A percentile compares a stretch with the other conserved stretches of the same genome.
Evolutionary conservation across 2,113 vertebrate genomes (phyloP).

Genomic region (Chaetodon auriga): DNA sequence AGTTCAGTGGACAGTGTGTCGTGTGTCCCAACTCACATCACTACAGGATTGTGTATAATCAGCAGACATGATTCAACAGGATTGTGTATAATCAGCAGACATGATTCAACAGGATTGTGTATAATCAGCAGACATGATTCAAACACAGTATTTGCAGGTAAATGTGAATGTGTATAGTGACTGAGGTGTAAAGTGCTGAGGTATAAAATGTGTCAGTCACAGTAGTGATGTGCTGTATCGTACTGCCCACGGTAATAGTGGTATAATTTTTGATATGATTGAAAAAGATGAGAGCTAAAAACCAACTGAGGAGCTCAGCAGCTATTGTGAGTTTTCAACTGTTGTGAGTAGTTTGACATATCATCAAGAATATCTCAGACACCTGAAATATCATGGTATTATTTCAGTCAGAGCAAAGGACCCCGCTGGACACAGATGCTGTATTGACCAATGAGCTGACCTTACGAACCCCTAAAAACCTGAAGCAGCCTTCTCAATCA

Average conservation of each 20-base stretch:
- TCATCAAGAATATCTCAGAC: no score
- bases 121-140: constrained; percentile 41
- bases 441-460: background rate
- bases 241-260: no score
- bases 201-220: no score
- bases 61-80: constrained; percentile 32
- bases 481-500: background rate
- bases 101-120: constrained; percentile 18
- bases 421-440: background rate
- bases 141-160: constrained; percentile 27
- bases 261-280: no score
- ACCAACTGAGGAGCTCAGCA: no score
- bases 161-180: background rate
- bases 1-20: background rate
- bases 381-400: no score
- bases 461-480: background rate
- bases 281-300: no score
- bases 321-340: no score
- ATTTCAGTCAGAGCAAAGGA: background rate
- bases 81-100: constrained; percentile 39
- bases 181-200: no score
- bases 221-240: no score
- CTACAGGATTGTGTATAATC: constrained; percentile 32
- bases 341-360: no score
- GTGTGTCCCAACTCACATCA: constrained; percentile 1